Percentiles rank a stretch among this genome's conserved stretches.
Evolutionary conservation across 2,888 invertebrate genomes (phyloP).

Genomic region (Erpobdella octoculata): DNA sequence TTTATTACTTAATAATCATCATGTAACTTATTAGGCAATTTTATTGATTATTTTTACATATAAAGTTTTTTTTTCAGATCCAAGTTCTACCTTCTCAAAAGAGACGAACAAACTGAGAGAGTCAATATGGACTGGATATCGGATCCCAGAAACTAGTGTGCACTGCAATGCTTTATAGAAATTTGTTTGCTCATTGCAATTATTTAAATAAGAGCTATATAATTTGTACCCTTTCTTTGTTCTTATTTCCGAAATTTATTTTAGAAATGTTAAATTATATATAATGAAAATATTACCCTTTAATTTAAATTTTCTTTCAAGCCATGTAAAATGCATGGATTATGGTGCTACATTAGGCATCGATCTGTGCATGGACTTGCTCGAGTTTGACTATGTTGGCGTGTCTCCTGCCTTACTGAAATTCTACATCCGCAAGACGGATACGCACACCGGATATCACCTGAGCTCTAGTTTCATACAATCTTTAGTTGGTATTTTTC

Average conservation of each 20-base stretch:
- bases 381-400: conserved; percentile 62
- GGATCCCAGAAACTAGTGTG: background rate
- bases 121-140: conserved; percentile 54
- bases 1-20: too few species aligned
- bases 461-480: conserved; percentile 32
- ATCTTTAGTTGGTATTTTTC: too few species aligned
- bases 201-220: too few species aligned
- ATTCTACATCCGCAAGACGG: conserved; percentile 43
- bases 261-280: too few species aligned
- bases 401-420: conserved; percentile 39
- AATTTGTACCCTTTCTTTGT: too few species aligned
- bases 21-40: too few species aligned
- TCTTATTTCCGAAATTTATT: too few species aligned
- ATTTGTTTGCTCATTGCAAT: too few species aligned
- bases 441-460: conserved; percentile 45
- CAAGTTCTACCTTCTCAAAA: conserved; percentile 44
- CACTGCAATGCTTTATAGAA: too few species aligned
- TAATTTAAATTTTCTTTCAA: background rate
- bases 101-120: conserved; percentile 60
- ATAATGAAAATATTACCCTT: too few species aligned
- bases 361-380: conserved; percentile 71
- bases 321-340: conserved; percentile 44
- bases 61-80: conserved; percentile 39
- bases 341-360: conserved; percentile 69
- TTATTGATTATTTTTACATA: background rate